Evolutionary conservation across 2,888 invertebrate genomes (phyloP).

Genomic region (Synanthedon tipuliformis): DNA sequence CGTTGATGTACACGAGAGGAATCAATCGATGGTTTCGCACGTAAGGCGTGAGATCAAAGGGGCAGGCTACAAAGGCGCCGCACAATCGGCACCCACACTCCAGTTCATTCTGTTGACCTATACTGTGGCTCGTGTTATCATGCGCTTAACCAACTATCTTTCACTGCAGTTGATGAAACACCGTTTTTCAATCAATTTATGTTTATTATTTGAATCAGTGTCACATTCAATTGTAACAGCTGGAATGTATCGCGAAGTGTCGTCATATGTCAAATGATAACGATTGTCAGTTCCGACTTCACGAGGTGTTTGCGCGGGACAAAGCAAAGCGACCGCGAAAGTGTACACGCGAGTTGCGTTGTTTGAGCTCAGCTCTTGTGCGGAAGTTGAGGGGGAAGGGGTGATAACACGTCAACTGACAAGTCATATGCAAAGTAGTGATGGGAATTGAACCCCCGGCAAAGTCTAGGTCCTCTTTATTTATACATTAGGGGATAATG

Average conservation of each 20-base stretch:
- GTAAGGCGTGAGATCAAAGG: background rate
- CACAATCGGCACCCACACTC: slow-evolving; percentile 1
- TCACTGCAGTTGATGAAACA: background rate
- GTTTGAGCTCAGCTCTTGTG: slow-evolving; percentile 31
- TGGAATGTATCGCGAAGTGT: slow-evolving; percentile 20
- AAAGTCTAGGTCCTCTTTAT: background rate
- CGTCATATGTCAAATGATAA: slow-evolving; percentile 31
- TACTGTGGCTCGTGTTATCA: background rate
- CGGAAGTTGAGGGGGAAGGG: background rate
- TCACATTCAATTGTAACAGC: background rate
- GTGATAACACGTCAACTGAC: background rate
- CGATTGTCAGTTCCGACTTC: slow-evolving; percentile 17
- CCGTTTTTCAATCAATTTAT: no score
- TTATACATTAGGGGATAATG: no score
- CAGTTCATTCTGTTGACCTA: slow-evolving; percentile 21
- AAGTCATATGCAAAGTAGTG: background rate
- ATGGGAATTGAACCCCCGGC: background rate
- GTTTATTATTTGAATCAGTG: no score
- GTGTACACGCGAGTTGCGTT: slow-evolving; percentile 34
- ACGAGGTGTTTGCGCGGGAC: slow-evolving; percentile 29
- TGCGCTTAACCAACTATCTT: background rate
- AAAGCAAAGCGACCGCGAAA: slow-evolving; percentile 24
- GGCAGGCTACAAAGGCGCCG: background rate
- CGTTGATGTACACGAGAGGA: background rate
- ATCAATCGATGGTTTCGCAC: background rate